These are phyloP conservation scores for Pseudococcus jackbeardsleyi DNA, from an alignment of 2,888 invertebrate species.

Conservation along the genomic window DNA sequence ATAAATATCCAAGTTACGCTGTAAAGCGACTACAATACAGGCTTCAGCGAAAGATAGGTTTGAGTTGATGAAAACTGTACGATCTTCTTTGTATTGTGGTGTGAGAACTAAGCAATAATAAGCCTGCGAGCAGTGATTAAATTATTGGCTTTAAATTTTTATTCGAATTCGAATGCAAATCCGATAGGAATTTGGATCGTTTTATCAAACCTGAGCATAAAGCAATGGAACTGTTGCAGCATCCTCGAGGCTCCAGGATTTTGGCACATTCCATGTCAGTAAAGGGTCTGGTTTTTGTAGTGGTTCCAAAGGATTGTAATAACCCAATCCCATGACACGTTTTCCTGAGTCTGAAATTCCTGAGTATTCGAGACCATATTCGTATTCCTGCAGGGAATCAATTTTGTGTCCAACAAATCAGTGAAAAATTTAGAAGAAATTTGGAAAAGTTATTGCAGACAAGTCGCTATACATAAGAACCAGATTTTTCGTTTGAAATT, in stretches of 20 bases:
- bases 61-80: conserved; percentile 73
- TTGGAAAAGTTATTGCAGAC: no score
- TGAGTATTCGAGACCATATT: conserved; percentile 75
- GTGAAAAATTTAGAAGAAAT: no score
- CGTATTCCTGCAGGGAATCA: conserved; percentile 69
- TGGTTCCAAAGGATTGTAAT: conserved; percentile 72
- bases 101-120: conserved; percentile 21
- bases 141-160: no score
- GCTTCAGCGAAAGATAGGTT: conserved; percentile 83
- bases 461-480: no score
- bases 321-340: conserved; percentile 71
- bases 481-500: no score
- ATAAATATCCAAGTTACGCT: conserved; percentile 76
- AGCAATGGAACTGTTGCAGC: conserved; percentile 78
- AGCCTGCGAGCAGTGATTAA: not conserved
- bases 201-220: conserved; percentile 71
- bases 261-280: conserved; percentile 74
- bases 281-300: conserved; percentile 72
- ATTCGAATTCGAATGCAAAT: no score
- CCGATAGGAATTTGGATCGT: not conserved
- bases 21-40: conserved; percentile 79
- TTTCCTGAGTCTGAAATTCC: conserved; percentile 70
- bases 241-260: conserved; percentile 75
- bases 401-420: not conserved
- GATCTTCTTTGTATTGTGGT: conserved; percentile 51